phyloP scores from a whole-genome alignment of 2,888 invertebrate genomes.

The Drosophila ustulata region DNA sequence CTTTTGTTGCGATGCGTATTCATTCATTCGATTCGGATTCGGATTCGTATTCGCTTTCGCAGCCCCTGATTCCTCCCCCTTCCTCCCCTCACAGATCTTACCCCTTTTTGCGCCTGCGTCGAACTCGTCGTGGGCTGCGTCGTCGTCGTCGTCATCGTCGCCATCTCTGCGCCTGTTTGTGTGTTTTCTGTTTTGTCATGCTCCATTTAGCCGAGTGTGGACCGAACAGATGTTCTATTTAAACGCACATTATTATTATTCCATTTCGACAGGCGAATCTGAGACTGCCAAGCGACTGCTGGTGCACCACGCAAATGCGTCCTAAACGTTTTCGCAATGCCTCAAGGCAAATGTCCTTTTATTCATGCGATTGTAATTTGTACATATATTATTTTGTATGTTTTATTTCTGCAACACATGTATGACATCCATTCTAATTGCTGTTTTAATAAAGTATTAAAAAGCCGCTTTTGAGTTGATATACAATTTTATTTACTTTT shows the following conservation, averaged over 20 bases:
- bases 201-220: slow-evolving; percentile 85
- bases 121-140: slow-evolving; percentile 28
- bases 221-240: slow-evolving; percentile 85
- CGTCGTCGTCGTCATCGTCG: slow-evolving; percentile 19
- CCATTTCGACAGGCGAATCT: slow-evolving; percentile 80
- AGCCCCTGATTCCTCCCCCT: slow-evolving; percentile 16
- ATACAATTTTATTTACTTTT: background rate
- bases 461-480: background rate
- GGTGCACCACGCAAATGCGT: slow-evolving; percentile 60
- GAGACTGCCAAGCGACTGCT: slow-evolving; percentile 51
- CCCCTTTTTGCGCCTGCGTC: slow-evolving; percentile 75
- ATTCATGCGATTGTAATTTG: background rate
- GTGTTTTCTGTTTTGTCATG: slow-evolving; percentile 84
- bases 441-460: background rate
- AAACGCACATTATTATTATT: slow-evolving; percentile 84
- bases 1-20: slow-evolving; percentile 78
- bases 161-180: slow-evolving; percentile 53
- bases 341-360: background rate
- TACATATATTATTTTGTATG: background rate
- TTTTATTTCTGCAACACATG: background rate
- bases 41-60: slow-evolving; percentile 2
- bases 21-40: slow-evolving; percentile 82
- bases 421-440: background rate
- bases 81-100: slow-evolving; percentile 31
- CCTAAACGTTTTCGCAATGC: background rate